Conservation (phyloP, 2,888 invertebrate species). For the Himalopsyche japonica region DNA sequence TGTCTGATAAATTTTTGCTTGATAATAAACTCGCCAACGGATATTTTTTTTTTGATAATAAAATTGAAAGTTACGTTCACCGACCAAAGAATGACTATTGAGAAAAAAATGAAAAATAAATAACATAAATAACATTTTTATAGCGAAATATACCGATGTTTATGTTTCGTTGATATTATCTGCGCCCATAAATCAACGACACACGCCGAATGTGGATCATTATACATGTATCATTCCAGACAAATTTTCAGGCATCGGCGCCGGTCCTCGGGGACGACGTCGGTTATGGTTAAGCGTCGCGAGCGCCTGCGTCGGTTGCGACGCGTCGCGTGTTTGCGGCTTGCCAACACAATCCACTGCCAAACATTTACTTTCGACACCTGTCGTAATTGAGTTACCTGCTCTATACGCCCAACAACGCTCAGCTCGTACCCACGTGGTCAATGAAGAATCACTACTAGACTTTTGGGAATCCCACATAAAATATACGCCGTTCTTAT, state of each 20-base stretch:
- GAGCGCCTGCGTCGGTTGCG: not conserved
- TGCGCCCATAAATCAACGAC: not conserved
- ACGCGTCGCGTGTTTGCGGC: constrained; percentile 19
- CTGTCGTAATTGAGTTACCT: constrained; percentile 29
- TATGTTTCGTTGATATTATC: not conserved
- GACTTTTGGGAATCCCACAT: not conserved
- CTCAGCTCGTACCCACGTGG: not conserved
- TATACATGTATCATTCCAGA: not conserved
- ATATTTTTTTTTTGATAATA: no score
- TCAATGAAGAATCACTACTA: not conserved
- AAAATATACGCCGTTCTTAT: not conserved
- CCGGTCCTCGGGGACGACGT: not conserved
- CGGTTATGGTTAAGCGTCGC: not conserved
- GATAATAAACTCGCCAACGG: no score
- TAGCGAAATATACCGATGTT: not conserved
- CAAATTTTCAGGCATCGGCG: not conserved
- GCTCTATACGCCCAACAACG: not conserved
- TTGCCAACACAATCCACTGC: constrained; percentile 16
- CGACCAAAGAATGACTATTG: no score
- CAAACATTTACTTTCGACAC: constrained; percentile 28
- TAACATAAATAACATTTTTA: no score
- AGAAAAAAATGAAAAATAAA: no score
- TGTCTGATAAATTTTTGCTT: no score
- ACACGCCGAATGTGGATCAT: not conserved
- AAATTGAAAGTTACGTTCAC: no score